phyloP scores from a whole-genome alignment of 2,797 vertebrate species.

The Karalla daura region DNA sequence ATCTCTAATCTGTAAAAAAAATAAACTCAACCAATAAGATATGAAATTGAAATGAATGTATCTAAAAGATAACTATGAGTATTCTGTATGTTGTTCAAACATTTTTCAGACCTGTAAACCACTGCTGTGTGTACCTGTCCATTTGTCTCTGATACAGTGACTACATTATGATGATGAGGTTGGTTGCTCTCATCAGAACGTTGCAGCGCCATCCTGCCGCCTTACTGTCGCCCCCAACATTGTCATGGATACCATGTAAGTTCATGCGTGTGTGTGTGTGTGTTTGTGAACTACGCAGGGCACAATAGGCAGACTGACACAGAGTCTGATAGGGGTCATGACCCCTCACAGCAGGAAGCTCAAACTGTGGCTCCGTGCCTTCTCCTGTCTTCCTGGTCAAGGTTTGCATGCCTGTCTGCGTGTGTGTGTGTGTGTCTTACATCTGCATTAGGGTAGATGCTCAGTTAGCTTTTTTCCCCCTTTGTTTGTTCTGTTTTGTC shows the following conservation, averaged over 20 bases:
- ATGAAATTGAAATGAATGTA: background rate
- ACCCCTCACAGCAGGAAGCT: conserved; percentile 87
- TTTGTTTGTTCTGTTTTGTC: conserved; percentile 10
- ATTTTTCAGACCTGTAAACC: background rate
- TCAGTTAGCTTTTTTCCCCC: background rate
- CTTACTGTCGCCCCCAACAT: conserved; percentile 94
- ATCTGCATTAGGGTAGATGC: conserved; percentile 26
- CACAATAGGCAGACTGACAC: conserved; percentile 97
- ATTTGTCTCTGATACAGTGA: conserved; percentile 38
- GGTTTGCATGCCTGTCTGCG: conserved; percentile 56
- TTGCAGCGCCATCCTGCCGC: conserved; percentile 83
- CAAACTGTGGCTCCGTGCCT: conserved; percentile 83
- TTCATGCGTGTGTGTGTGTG: conserved; percentile 83
- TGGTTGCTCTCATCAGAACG: conserved; percentile 55
- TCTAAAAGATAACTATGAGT: background rate
- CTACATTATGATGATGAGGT: conserved; percentile 48
- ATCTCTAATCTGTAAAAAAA: background rate
- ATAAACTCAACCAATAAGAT: background rate
- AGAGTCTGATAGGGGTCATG: conserved; percentile 98
- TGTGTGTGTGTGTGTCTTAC: conserved; percentile 8
- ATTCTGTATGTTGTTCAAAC: background rate
- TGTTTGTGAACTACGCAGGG: conserved; percentile 68
- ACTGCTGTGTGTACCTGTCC: conserved; percentile 9
- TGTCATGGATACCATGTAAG: conserved; percentile 98
- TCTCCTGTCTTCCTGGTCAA: conserved; percentile 86